These are phyloP conservation scores for Eumeta japonica DNA, from an alignment of 1,140 invertebrate species.

Conservation along the genomic window DNA sequence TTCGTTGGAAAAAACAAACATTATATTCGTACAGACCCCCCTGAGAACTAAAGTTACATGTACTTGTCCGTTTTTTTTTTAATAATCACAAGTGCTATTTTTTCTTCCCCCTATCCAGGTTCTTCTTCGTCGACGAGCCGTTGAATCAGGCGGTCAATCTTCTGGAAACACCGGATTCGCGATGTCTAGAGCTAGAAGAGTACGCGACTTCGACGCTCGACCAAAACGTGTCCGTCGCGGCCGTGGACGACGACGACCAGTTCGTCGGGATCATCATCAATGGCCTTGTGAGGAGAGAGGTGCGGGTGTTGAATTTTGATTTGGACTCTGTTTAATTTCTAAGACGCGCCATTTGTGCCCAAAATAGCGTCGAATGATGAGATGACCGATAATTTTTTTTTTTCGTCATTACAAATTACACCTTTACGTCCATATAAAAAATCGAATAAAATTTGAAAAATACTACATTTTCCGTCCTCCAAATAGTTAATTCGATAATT, in stretches of 20 bases:
- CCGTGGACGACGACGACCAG: constrained; percentile 60
- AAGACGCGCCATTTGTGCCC: no score
- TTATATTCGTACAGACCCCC: no score
- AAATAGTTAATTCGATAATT: no score
- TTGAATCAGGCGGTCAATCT: constrained; percentile 65
- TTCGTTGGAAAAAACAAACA: not conserved
- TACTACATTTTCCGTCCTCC: no score
- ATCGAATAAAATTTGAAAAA: no score
- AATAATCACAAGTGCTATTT: constrained; percentile 1
- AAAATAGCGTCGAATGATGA: no score
- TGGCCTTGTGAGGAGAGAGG: constrained; percentile 31
- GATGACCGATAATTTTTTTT: no score
- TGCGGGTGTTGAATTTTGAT: constrained; percentile 11
- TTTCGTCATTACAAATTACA: no score
- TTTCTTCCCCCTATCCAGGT: constrained; percentile 27
- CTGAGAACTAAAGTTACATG: not conserved
- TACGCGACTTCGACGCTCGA: constrained; percentile 61
- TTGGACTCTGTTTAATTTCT: no score
- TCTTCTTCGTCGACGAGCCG: constrained; percentile 72
- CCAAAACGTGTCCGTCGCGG: constrained; percentile 64
- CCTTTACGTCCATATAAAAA: no score
- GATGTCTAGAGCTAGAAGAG: constrained; percentile 65
- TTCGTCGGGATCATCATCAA: constrained; percentile 61
- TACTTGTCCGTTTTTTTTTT: not conserved
- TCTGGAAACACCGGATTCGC: constrained; percentile 62